Percentiles rank a stretch among this genome's conserved stretches.
Conservation (phyloP, 2,113 vertebrate species). For the Tragelaphus scriptus region DNA sequence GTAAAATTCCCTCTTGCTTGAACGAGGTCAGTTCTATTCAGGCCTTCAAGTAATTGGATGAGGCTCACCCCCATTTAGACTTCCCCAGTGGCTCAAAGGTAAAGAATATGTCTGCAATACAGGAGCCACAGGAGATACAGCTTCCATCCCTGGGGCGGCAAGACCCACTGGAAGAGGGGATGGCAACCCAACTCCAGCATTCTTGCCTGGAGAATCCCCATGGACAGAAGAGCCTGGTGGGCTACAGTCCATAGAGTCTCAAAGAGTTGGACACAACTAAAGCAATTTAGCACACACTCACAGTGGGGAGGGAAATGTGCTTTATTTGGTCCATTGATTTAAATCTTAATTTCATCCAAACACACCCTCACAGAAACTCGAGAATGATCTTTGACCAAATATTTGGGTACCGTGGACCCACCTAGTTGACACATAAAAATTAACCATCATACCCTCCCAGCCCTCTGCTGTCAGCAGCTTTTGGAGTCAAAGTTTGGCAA, state of each 20-base stretch:
- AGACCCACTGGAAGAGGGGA: neutral
- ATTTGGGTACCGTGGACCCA: neutral
- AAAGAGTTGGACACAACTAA: neutral
- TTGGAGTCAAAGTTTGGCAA: neutral
- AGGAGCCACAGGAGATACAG: neutral
- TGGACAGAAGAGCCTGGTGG: neutral
- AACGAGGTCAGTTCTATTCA: neutral
- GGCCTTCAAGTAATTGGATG: neutral
- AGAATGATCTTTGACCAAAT: neutral
- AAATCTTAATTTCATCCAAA: neutral
- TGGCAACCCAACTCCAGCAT: neutral
- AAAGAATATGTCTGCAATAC: neutral
- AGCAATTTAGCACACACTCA: neutral
- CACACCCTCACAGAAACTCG: neutral
- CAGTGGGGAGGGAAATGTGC: neutral
- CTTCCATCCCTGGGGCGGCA: neutral
- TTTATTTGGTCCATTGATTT: neutral
- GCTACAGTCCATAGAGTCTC: neutral
- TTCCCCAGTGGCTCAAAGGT: neutral
- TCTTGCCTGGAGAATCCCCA: neutral
- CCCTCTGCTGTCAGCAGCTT: neutral
- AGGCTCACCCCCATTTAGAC: neutral
- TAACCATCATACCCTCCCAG: neutral
- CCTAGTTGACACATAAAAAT: neutral
- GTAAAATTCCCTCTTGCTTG: neutral